phyloP scores from a whole-genome alignment of 2,888 invertebrate genomes.

The Scrobipalpa costella region DNA sequence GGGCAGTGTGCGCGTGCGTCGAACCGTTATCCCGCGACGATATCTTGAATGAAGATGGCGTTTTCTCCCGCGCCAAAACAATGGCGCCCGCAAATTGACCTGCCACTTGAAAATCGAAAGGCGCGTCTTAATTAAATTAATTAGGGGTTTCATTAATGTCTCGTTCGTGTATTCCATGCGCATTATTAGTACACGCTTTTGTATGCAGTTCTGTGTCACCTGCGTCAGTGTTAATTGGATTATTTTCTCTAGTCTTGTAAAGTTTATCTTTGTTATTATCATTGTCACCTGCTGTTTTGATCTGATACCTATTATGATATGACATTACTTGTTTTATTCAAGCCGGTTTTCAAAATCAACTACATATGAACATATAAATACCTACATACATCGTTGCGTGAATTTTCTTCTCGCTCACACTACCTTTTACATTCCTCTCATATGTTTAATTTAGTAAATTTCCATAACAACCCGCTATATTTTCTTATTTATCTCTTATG shows the following conservation, averaged over 20 bases:
- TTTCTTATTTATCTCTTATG: background rate
- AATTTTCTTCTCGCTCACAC: background rate
- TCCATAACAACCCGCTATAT: background rate
- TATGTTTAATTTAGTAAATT: background rate
- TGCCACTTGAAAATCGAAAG: conserved; percentile 72
- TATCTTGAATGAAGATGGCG: conserved; percentile 81
- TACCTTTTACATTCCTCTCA: background rate
- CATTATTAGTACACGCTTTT: conserved; percentile 39
- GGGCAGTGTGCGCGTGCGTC: conserved; percentile 59
- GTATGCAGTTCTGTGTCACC: background rate
- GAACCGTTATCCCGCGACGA: conserved; percentile 78
- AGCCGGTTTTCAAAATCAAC: too few species aligned
- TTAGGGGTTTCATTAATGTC: conserved; percentile 51
- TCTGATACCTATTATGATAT: too few species aligned
- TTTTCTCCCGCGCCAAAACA: conserved; percentile 80
- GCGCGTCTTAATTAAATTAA: conserved; percentile 58
- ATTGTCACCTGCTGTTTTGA: background rate
- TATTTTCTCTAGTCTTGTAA: background rate
- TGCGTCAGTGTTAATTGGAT: background rate
- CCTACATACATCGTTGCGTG: too few species aligned
- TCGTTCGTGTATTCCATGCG: conserved; percentile 40
- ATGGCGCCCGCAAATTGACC: conserved; percentile 65
- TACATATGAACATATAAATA: too few species aligned
- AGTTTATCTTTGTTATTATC: background rate
- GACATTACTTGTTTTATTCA: too few species aligned